Evolutionary conservation across 2,888 invertebrate species (phyloP).

Genomic region (Diarsia brunnea): DNA sequence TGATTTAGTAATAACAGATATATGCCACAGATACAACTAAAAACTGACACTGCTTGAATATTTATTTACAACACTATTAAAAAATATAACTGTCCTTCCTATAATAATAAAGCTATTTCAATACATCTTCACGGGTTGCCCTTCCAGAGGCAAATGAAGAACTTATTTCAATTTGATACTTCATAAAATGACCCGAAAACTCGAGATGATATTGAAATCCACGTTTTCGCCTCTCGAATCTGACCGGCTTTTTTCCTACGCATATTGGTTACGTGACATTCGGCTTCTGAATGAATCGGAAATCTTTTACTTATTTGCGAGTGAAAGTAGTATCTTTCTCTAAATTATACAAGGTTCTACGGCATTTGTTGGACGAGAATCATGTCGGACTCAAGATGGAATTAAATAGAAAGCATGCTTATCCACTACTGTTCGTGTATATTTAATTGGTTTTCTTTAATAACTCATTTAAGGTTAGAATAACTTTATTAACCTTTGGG

Average conservation of each 20-base stretch:
- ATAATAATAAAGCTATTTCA: constrained; percentile 10
- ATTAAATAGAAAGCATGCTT: constrained; percentile 69
- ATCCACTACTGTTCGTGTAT: constrained; percentile 60
- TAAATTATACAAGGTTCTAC: constrained; percentile 56
- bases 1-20: constrained; percentile 3
- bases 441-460: constrained; percentile 71
- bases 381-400: constrained; percentile 45
- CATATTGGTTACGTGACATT: constrained; percentile 63
- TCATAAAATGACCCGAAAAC: constrained; percentile 15
- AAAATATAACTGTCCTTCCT: not conserved
- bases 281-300: constrained; percentile 55
- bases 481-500: constrained; percentile 52
- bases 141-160: constrained; percentile 14
- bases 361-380: constrained; percentile 50
- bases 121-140: not conserved
- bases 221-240: constrained; percentile 17
- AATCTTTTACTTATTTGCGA: constrained; percentile 62
- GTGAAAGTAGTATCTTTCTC: constrained; percentile 65
- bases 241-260: constrained; percentile 47
- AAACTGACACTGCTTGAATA: constrained; percentile 16
- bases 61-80: constrained; percentile 9
- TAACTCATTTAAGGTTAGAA: constrained; percentile 64
- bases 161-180: constrained; percentile 37
- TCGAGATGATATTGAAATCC: constrained; percentile 43
- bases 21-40: not conserved